Percentiles rank a stretch among this genome's conserved stretches.
Conservation (phyloP, 2,797 vertebrate species). For the Rhinichthys osculus region DNA sequence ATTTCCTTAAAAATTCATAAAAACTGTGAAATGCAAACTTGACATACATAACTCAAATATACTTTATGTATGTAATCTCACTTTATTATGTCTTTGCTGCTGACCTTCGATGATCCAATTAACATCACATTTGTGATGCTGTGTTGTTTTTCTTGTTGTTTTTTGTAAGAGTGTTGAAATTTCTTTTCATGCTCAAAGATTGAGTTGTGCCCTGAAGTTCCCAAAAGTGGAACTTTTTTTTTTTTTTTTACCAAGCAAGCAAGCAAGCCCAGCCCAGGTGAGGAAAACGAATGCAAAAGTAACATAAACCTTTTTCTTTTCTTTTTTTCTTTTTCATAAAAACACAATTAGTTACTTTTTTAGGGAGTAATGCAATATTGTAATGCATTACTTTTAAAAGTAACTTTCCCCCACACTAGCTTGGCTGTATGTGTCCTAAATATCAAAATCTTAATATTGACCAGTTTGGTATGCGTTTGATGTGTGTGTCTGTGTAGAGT, state of each 20-base stretch:
- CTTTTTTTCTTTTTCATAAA: too few species aligned
- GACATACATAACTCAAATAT: background rate
- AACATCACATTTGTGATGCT: too few species aligned
- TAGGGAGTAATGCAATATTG: background rate
- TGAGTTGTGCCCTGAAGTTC: background rate
- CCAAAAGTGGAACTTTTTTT: too few species aligned
- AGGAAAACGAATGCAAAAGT: too few species aligned
- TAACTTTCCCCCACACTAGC: background rate
- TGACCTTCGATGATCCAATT: too few species aligned
- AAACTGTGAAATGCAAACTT: background rate
- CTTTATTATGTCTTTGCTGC: too few species aligned
- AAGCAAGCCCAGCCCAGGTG: too few species aligned
- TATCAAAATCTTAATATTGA: background rate
- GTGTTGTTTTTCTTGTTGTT: too few species aligned
- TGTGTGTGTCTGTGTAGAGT: background rate
- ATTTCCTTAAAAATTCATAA: background rate
- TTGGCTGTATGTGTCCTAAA: background rate
- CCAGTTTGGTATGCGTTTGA: constrained; percentile 2
- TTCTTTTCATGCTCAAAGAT: background rate
- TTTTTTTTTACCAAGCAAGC: too few species aligned
- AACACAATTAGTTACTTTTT: background rate
- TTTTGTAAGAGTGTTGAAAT: background rate
- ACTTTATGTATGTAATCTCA: background rate
- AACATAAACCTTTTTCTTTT: too few species aligned
- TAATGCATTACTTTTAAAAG: too few species aligned